These are phyloP conservation scores for Aurelia aurita DNA, from an alignment of 30 jellyfish, hydroid and myxozoan species.

Conservation along the genomic window DNA sequence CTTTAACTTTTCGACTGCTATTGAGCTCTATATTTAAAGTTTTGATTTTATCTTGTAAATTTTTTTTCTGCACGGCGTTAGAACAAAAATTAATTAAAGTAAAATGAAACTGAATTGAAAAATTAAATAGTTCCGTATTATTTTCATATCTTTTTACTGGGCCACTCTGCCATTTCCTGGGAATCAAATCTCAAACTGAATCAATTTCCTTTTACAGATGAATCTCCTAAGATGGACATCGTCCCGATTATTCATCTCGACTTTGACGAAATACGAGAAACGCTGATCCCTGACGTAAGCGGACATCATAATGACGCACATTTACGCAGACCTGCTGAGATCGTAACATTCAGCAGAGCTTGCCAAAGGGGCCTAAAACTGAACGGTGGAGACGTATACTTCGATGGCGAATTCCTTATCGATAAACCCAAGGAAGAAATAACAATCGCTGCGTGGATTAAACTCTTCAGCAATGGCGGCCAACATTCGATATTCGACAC, in stretches of 20 bases:
- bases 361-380: slow-evolving; percentile 94
- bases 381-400: slow-evolving; percentile 93
- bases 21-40: too few relatives aligned
- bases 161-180: too few relatives aligned
- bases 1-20: too few relatives aligned
- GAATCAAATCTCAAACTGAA: too few relatives aligned
- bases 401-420: slow-evolving; percentile 96
- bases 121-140: too few relatives aligned
- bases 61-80: too few relatives aligned
- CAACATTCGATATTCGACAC: slow-evolving; percentile 97
- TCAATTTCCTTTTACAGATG: slow-evolving; percentile 25
- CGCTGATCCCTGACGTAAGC: slow-evolving; percentile 91
- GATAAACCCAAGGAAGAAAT: slow-evolving; percentile 92
- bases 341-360: slow-evolving; percentile 84
- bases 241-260: slow-evolving; percentile 90
- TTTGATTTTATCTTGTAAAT: too few relatives aligned
- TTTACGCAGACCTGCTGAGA: slow-evolving; percentile 92
- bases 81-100: too few relatives aligned
- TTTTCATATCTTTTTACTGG: too few relatives aligned
- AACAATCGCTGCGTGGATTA: slow-evolving; percentile 94
- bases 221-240: slow-evolving; percentile 77
- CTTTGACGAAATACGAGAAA: slow-evolving; percentile 94
- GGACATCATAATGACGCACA: slow-evolving; percentile 98
- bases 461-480: slow-evolving; percentile 97
- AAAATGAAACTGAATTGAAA: too few relatives aligned